These are phyloP conservation scores for Synergus umbraculus DNA, from an alignment of 2,888 invertebrate genomes.

Conservation along the genomic window DNA sequence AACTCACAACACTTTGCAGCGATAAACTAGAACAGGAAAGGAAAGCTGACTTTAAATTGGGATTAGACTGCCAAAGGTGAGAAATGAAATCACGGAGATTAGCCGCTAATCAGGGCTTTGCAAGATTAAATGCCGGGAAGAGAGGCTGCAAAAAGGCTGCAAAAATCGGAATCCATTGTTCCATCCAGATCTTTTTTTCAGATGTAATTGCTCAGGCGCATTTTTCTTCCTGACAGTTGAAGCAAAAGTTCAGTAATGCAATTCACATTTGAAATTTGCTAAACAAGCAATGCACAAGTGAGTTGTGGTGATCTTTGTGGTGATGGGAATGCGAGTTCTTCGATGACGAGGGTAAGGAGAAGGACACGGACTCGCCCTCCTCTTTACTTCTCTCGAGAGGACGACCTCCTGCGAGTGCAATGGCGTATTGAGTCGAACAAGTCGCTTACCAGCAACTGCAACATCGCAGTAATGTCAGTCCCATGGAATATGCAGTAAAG, in stretches of 20 bases:
- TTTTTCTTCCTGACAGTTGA: not conserved
- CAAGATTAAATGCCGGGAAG: not conserved
- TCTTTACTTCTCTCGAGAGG: constrained; percentile 50
- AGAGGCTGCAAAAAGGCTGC: not conserved
- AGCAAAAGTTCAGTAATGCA: not conserved
- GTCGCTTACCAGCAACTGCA: constrained; percentile 18
- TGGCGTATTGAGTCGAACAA: not conserved
- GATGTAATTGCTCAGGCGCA: not conserved
- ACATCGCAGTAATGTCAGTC: not conserved
- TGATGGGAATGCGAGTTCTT: constrained; percentile 4
- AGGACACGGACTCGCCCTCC: constrained; percentile 53
- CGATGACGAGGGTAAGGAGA: constrained; percentile 59
- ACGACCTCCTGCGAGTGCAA: constrained; percentile 47
- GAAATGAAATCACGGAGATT: constrained; percentile 12
- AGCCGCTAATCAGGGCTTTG: constrained; percentile 9
- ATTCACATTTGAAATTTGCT: not conserved
- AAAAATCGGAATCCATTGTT: constrained; percentile 9
- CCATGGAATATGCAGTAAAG: constrained; percentile 17
- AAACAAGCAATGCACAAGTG: not conserved
- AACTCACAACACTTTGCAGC: not conserved
- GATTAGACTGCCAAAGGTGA: constrained; percentile 21
- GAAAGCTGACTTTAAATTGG: constrained; percentile 18
- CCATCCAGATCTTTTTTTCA: not conserved
- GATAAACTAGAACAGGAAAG: constrained; percentile 25
- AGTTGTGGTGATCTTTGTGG: not conserved